Percentiles rank a stretch among this genome's conserved stretches.
phyloP scores from a whole-genome alignment of 2,113 vertebrate genomes.

The Elachura formosa region DNA sequence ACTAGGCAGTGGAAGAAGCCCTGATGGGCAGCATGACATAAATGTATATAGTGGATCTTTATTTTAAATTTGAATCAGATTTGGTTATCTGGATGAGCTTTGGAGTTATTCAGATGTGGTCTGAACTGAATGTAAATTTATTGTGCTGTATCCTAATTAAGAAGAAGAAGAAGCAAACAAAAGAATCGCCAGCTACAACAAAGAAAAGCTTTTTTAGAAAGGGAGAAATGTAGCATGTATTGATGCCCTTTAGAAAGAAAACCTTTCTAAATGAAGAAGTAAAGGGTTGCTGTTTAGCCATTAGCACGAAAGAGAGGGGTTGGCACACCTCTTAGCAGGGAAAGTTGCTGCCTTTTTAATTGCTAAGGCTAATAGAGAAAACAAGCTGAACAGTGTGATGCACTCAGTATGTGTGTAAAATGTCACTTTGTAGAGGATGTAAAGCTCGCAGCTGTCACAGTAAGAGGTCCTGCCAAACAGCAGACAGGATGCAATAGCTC shows the following conservation, averaged over 20 bases:
- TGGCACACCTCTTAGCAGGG: background rate
- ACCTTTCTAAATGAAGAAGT: background rate
- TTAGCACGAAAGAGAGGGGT: background rate
- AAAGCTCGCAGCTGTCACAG: slow-evolving; percentile 31
- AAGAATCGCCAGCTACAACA: background rate
- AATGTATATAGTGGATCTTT: background rate
- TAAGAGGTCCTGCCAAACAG: slow-evolving; percentile 37
- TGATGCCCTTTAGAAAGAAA: background rate
- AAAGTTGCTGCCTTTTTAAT: slow-evolving; percentile 50
- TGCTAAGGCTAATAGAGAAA: slow-evolving; percentile 35
- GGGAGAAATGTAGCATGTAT: background rate
- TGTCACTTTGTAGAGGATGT: slow-evolving; percentile 49
- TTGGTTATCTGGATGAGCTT: background rate
- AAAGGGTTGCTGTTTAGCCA: background rate
- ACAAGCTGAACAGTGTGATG: slow-evolving; percentile 28
- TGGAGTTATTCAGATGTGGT: background rate
- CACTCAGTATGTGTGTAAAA: slow-evolving; percentile 24
- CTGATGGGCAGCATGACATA: background rate
- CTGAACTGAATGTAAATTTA: background rate
- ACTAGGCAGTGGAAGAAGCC: background rate
- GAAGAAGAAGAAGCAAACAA: background rate
- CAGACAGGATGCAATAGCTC: slow-evolving; percentile 35
- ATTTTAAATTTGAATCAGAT: background rate
- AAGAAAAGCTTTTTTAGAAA: background rate
- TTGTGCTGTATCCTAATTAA: background rate